Percentiles rank a stretch among this genome's conserved stretches.
Evolutionary conservation across 1,140 invertebrate genomes (phyloP).

Genomic region (Dendroctonus valens): DNA sequence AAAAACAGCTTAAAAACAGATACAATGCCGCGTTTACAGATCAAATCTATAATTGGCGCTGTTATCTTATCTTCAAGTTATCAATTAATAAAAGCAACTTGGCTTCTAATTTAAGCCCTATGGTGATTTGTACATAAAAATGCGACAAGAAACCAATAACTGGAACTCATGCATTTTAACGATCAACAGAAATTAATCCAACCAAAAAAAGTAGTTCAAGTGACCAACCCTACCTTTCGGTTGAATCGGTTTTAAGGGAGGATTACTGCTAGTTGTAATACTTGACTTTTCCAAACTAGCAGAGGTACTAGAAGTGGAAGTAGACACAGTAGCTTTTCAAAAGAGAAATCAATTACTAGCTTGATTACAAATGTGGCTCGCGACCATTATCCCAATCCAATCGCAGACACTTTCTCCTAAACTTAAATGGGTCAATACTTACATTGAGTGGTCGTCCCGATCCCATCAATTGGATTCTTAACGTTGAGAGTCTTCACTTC

Average conservation of each 20-base stretch:
- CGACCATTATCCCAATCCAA: not conserved
- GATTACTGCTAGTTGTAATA: slow-evolving; percentile 32
- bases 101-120: no score
- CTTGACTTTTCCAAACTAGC: slow-evolving; percentile 40
- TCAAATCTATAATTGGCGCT: no score
- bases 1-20: no score
- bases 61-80: no score
- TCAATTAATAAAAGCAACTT: no score
- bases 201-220: slow-evolving; percentile 4
- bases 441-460: slow-evolving; percentile 55
- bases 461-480: slow-evolving; percentile 53
- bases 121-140: no score
- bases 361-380: slow-evolving; percentile 1
- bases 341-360: slow-evolving; percentile 29
- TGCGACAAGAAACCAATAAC: no score
- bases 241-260: slow-evolving; percentile 43
- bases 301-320: slow-evolving; percentile 42
- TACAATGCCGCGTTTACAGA: no score
- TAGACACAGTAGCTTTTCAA: slow-evolving; percentile 43
- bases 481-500: slow-evolving; percentile 57
- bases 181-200: slow-evolving; percentile 6
- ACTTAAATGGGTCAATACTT: slow-evolving; percentile 37
- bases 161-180: not conserved
- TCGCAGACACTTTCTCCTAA: not conserved
- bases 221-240: slow-evolving; percentile 47